phyloP scores from a whole-genome alignment of 2,797 vertebrate species.

The Spea hammondii region DNA sequence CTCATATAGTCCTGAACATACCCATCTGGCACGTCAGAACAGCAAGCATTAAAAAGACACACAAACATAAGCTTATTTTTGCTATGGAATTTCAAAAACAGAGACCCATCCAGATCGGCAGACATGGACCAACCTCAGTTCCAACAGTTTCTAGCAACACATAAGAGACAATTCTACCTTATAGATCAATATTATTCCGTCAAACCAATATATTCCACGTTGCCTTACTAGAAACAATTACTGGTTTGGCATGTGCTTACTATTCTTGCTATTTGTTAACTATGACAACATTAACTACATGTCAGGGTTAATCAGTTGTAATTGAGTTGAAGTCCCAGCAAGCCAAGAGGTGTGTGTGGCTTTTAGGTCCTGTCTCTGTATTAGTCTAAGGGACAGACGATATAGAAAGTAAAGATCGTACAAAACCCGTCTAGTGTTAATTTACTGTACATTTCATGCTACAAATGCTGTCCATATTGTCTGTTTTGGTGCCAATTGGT shows the following conservation, averaged over 20 bases:
- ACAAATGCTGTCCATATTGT: conserved; percentile 21
- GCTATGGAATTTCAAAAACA: conserved; percentile 79
- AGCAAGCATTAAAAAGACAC: conserved; percentile 74
- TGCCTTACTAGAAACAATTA: conserved; percentile 36
- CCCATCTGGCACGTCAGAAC: conserved; percentile 87
- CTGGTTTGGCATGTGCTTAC: conserved; percentile 44
- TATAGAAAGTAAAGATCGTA: conserved; percentile 23
- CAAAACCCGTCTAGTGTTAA: too few species aligned
- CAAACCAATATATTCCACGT: conserved; percentile 18
- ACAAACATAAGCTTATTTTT: conserved; percentile 72
- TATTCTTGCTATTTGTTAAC: conserved; percentile 46
- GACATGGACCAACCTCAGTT: conserved; percentile 24
- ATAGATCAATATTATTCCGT: conserved; percentile 32
- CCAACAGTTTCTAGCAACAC: conserved; percentile 8
- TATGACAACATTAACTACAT: conserved; percentile 48
- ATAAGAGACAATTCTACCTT: conserved; percentile 15
- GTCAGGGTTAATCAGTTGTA: conserved; percentile 48
- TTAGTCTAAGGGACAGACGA: conserved; percentile 12
- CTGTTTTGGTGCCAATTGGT: conserved; percentile 14
- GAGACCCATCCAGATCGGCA: conserved; percentile 52
- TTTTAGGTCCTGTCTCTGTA: conserved; percentile 8
- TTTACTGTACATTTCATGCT: neutral
- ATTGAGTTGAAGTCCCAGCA: conserved; percentile 42
- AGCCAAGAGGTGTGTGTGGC: conserved; percentile 9
- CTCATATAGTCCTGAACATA: conserved; percentile 85